A percentile compares a stretch with the other conserved stretches of the same genome.
Conservation (phyloP, 2,888 invertebrate genomes). For the Disparrhopalites patrizii region DNA sequence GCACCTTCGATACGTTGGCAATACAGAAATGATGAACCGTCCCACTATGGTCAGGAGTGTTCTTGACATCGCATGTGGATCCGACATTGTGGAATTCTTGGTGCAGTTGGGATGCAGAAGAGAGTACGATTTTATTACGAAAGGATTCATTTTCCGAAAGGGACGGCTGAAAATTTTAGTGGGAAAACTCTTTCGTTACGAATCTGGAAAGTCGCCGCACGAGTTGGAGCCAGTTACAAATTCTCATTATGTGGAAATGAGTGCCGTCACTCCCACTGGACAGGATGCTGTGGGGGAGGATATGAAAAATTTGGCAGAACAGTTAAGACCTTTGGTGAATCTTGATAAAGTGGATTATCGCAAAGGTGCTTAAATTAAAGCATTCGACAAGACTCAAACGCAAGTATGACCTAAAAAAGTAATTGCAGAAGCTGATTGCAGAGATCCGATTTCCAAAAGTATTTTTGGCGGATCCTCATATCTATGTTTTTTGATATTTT, state of each 20-base stretch:
- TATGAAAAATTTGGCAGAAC: slow-evolving; percentile 91
- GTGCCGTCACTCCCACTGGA: slow-evolving; percentile 81
- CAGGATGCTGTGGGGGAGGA: slow-evolving; percentile 95
- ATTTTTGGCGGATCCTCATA: too few relatives aligned
- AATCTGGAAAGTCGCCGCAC: slow-evolving; percentile 62
- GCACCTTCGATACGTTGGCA: slow-evolving; percentile 72
- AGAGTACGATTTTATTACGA: slow-evolving; percentile 89
- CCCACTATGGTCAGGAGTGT: slow-evolving; percentile 88
- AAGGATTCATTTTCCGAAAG: slow-evolving; percentile 93
- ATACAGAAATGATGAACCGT: slow-evolving; percentile 57
- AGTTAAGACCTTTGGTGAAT: slow-evolving; percentile 83
- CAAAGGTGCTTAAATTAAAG: too few relatives aligned
- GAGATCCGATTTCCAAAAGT: too few relatives aligned
- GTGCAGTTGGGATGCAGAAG: slow-evolving; percentile 85
- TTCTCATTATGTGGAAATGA: slow-evolving; percentile 89
- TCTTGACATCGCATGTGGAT: slow-evolving; percentile 87
- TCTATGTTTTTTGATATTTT: too few relatives aligned
- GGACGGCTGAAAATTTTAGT: slow-evolving; percentile 96
- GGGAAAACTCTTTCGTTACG: slow-evolving; percentile 81
- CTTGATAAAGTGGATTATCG: slow-evolving; percentile 86
- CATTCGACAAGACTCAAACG: too few relatives aligned
- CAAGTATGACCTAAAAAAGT: too few relatives aligned
- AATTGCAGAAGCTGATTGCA: too few relatives aligned
- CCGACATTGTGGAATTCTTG: slow-evolving; percentile 83
- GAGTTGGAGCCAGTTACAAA: slow-evolving; percentile 81